Evolutionary conservation across 2,888 invertebrate genomes (phyloP), one percentile per base, ranked within the genome.

Genomic region (Hypomecis atomaria): DNA sequence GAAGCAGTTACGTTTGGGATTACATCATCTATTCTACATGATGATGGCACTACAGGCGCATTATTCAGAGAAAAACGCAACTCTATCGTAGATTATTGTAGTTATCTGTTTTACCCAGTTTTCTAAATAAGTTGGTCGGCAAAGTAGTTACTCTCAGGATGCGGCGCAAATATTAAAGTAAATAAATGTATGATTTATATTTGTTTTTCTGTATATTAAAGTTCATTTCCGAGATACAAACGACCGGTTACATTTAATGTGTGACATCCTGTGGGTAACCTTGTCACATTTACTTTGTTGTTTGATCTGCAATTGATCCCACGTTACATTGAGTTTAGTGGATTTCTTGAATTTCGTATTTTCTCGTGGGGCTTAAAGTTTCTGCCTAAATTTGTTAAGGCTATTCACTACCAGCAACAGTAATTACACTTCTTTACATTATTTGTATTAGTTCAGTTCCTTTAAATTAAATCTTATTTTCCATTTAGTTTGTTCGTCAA

Each of bases 131-230:
- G 7, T 40, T 9, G 3, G 9, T 9, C 9, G 4, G 5, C 7
- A 40, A 40, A 62, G 43, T 44, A 59, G 58, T 64, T 62, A 48
- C 49, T 11, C 56, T 49, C 68, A 65, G 69, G 69, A 64, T 67
- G 68, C 42, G 43, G 44, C 10, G 13, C 50, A 43, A 59, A 55
- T 55, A 50, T 37, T 33, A 61, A 50, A 38, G 23, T 50, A 56
- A 48, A 48, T 48, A 56, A 43, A 37, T 57, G 6, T 13, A 23
- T 54, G 52, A 47, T 63, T 52, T 57, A 57, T 62, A 53, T 47
- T 11, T 42, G 43, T 50, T 40, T 53, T 57, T 34, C 40, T 10
- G 37, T 36, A 54, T 45, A 36, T 54, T 54, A 37, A 49, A 59
- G 11, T 44, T 55, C 53, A 53, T 43, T 37, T 62, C 53, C 37